A percentile compares a stretch with the other conserved stretches of the same genome.
Conservation (phyloP, 2,113 vertebrate genomes). For the Brachypodius melanocephalos region DNA sequence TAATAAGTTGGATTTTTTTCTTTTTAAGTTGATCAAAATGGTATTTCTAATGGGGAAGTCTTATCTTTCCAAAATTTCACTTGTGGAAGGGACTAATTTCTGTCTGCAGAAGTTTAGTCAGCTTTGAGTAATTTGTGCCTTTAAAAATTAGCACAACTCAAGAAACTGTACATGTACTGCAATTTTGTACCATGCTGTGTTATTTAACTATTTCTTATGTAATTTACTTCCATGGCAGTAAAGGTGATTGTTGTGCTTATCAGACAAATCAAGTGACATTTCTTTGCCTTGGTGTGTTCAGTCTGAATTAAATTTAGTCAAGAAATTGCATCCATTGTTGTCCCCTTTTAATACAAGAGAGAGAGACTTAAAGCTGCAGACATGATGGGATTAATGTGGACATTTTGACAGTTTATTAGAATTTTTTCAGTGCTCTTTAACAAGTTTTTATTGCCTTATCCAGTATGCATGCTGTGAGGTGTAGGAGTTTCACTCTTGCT, state of each 20-base stretch:
- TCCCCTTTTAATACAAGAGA: not conserved
- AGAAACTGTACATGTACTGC: not conserved
- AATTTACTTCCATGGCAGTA: not conserved
- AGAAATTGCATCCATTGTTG: not conserved
- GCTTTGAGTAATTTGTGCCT: not conserved
- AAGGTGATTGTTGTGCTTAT: not conserved
- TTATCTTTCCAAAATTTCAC: not conserved
- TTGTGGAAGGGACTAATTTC: not conserved
- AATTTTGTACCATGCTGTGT: not conserved
- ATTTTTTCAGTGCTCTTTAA: not conserved
- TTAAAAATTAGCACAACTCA: not conserved
- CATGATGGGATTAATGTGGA: not conserved
- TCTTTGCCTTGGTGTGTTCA: not conserved
- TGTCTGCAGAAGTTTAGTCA: not conserved
- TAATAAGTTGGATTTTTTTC: not conserved
- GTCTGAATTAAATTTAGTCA: slow-evolving; percentile 10
- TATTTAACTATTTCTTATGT: not conserved
- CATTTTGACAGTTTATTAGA: slow-evolving; percentile 6
- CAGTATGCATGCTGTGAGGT: not conserved
- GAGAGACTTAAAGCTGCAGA: not conserved
- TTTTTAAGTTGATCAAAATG: not conserved
- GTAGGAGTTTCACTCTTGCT: not conserved
- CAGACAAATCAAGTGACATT: not conserved
- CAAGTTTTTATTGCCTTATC: not conserved
- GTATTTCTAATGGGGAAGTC: not conserved